A percentile compares a stretch with the other conserved stretches of the same genome.
These are phyloP conservation scores for Proterorhinus semilunaris DNA, from an alignment of 2,113 vertebrate species.

Conservation along the genomic window DNA sequence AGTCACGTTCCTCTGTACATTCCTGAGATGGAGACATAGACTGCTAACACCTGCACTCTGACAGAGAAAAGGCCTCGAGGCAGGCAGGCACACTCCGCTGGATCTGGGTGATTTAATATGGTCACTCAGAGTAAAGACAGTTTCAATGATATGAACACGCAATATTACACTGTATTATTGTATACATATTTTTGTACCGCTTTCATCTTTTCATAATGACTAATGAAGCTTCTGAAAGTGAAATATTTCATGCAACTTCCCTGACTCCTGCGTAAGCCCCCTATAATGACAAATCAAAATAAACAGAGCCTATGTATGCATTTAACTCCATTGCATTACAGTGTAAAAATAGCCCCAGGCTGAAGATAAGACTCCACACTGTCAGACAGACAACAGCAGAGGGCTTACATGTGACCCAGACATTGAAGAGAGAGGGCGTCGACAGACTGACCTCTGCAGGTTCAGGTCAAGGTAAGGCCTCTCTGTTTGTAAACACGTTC, in stretches of 20 bases:
- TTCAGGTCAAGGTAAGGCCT: slow-evolving; percentile 5
- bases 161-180: too few relatives aligned
- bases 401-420: slow-evolving; percentile 12
- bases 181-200: too few relatives aligned
- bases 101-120: too few relatives aligned
- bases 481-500: slow-evolving; percentile 37
- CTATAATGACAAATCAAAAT: not conserved
- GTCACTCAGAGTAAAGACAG: too few relatives aligned
- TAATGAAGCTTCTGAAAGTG: not conserved
- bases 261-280: not conserved
- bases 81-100: not conserved
- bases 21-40: not conserved
- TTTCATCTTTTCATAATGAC: not conserved
- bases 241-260: not conserved
- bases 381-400: slow-evolving; percentile 5
- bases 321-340: slow-evolving; percentile 15
- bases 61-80: not conserved
- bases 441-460: not conserved
- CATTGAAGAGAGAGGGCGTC: slow-evolving; percentile 19
- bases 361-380: slow-evolving; percentile 28
- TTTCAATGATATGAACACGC: too few relatives aligned
- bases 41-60: not conserved
- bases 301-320: slow-evolving; percentile 10
- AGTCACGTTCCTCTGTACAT: not conserved
- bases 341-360: slow-evolving; percentile 19